Base-by-base conservation (phyloP, 2,888 invertebrate species). In the Leucozona laternaria region DNA sequence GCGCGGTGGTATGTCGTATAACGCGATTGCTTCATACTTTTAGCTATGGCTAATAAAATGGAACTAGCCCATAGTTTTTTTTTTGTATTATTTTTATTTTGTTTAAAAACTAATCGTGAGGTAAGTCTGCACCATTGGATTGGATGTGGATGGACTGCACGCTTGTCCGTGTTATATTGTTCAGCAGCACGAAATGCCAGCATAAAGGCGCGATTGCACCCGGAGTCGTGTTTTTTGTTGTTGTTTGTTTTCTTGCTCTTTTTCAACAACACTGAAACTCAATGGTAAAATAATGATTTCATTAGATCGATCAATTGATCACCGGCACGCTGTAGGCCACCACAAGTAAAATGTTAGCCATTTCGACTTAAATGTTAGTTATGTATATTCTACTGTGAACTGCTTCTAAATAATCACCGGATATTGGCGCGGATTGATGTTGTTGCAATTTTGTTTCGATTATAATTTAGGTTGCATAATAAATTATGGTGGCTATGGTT, bases 241-340 rank as follows among this genome's bases (percentile, higher is more conserved):
- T 8, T 53, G 2, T 57, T 31, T 15, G 28, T 8, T 28, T 6
- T 57, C 11, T 31, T 57, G 10, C 5, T 15, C 57, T 17, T 31
- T 57, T 31, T 57, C 57, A 57, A 17, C 57, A 57, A 20, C 34
- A 58, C 50, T 22, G 43, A 71, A 45, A 71, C 37, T 85, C 77
- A 70, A 58, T 77, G 85, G 77, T 66, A 68, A 55, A 81, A 62
- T 81, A 85, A 85, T 85, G 85, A 85, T 85, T 85, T 85, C 77
- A 85, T 85, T 85, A 85, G 77, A 78, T 85, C 77, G 72, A 85
- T 78, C 81, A 85, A 81, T 85, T 81, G 81, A 81, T 85, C 81
- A 84, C 43, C 8, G 8, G 64, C 22, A 53, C 68, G 77, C 84
- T 77, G 68, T 57, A 48, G 77, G 85, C 77, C 55, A 77, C 68